Evolutionary conservation across 2,797 vertebrate species (phyloP).

Genomic region (Cercopithecus mitis): DNA sequence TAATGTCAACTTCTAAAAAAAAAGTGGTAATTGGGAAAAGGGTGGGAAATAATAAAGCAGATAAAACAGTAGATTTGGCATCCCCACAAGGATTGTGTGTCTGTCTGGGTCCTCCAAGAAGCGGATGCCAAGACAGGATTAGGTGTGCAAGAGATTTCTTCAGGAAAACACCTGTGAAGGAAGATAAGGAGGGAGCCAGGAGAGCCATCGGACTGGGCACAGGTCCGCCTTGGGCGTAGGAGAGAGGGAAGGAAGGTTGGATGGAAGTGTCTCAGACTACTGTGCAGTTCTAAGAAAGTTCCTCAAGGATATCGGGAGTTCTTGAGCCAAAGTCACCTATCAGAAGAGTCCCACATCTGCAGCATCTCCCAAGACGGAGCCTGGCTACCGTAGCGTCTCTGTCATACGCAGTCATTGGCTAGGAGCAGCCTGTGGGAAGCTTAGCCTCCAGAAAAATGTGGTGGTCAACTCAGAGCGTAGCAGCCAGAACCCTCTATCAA

Average conservation of each 20-base stretch:
- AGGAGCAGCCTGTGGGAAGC: neutral
- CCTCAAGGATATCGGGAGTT: neutral
- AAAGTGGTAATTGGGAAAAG: neutral
- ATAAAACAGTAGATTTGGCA: neutral
- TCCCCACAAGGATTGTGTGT: neutral
- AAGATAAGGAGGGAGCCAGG: neutral
- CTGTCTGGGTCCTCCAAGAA: neutral
- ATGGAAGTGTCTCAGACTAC: neutral
- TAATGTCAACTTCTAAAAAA: neutral
- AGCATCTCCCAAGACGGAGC: neutral
- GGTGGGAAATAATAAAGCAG: slow-evolving; percentile 6
- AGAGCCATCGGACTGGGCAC: neutral
- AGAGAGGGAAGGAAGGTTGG: neutral
- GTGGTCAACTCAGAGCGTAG: neutral
- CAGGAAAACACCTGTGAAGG: slow-evolving; percentile 27
- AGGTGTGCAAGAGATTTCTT: slow-evolving; percentile 18
- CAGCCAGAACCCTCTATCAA: fast-evolving
- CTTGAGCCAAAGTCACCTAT: neutral
- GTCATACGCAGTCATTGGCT: neutral
- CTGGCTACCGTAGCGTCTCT: neutral
- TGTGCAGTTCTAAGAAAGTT: neutral
- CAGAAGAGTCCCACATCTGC: neutral
- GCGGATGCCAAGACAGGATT: neutral
- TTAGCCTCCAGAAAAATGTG: too few species aligned
- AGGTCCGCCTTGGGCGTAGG: neutral